Conservation (phyloP, 53 echinoderm and acorn worm genomes). For the Mesocentrotus franciscanus region DNA sequence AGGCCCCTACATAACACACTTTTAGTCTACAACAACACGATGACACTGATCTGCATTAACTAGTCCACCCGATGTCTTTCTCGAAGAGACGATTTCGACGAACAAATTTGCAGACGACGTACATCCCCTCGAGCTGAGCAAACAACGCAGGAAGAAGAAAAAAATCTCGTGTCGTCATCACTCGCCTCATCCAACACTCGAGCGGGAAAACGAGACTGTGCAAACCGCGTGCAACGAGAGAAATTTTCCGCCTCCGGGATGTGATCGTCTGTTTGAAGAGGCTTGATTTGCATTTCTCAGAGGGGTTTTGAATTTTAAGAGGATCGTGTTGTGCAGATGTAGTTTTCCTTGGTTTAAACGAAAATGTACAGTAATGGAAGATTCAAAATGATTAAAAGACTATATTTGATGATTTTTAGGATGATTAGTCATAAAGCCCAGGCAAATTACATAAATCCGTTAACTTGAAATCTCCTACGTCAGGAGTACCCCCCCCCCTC, state of each 20-base stretch:
- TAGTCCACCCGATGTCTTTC: not conserved
- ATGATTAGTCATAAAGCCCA: too few relatives aligned
- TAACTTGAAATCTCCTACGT: too few relatives aligned
- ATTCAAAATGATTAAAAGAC: too few relatives aligned
- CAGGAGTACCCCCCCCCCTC: too few relatives aligned
- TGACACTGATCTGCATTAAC: conserved; percentile 1
- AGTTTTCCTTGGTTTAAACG: not conserved
- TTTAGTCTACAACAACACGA: not conserved
- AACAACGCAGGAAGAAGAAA: not conserved
- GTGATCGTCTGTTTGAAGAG: conserved; percentile 37
- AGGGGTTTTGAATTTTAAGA: not conserved
- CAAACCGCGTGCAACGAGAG: not conserved
- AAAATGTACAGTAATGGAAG: too few relatives aligned
- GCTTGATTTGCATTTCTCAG: conserved; percentile 46
- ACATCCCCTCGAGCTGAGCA: conserved; percentile 44
- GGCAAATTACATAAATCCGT: too few relatives aligned
- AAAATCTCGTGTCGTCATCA: conserved; percentile 33
- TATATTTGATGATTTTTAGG: too few relatives aligned
- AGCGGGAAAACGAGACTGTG: not conserved
- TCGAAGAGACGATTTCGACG: not conserved
- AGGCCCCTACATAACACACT: not conserved
- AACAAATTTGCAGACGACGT: conserved; percentile 32
- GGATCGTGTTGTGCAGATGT: not conserved
- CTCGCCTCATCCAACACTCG: not conserved
- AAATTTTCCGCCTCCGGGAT: conserved; percentile 16